Evolutionary conservation across 1,140 invertebrate genomes (phyloP), one percentile per base, ranked within the genome.

Genomic region (Drosophila oshimai): DNA sequence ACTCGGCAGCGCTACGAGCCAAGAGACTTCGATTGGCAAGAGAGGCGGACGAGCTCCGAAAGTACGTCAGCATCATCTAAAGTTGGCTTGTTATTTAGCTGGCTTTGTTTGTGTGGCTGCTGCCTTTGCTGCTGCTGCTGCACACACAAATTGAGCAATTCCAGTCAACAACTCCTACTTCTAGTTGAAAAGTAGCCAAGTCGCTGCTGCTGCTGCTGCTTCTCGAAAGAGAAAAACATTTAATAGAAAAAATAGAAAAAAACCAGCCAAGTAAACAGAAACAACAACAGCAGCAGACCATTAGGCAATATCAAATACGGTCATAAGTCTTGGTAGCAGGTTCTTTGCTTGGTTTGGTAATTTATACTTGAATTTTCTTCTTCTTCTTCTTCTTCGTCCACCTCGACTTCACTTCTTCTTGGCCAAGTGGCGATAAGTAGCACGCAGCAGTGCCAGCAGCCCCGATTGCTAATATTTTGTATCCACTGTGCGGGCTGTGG

Each of bases 91-190:
- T 55, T 64, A 37, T 60, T 69, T 55, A 58, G 67, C 41, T 67
- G 33, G 42, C 61, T 33, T 72, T 65, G 41, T 57, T 74, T 65
- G 39, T 62, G 53, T n/a, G 50, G 39, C 22, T 54, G 53, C 29
- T 55, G 29, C 26, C n/a, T n/a, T n/a, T 37, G 47, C 41, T 45
- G 39, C 37, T 60, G 44, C 45, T 51, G 45, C 50, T 64, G 68
- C 73, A 77, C 76, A 80, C 81, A 87, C 81, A 86, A 86, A 86
- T 86, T 87, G 81, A 86, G 81, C 81, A 86, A 87, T 86, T 81
- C 81, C 61, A 86, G 81, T 87, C 73, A 86, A 87, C 73, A 87
- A 86, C 83, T 86, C 76, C 81, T 87, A 87, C 81, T 87, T 86
- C 81, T 74, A 74, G 72, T 73, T 86, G 81, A 87, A 77, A 86